phyloP scores from a whole-genome alignment of 2,888 invertebrate genomes.

The Melanostoma scalare region DNA sequence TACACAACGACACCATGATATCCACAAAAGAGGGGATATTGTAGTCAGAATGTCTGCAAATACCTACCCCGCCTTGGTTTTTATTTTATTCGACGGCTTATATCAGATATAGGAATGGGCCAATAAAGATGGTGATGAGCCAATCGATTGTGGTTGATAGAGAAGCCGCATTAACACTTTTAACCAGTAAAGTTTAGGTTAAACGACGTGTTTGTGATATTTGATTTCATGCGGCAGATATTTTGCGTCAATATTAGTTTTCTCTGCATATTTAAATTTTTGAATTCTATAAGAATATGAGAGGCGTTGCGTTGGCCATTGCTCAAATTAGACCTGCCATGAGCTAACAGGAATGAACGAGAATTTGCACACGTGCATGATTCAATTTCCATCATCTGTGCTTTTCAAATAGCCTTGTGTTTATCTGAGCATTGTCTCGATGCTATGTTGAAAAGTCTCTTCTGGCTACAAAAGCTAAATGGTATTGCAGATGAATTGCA shows the following conservation, averaged over 20 bases:
- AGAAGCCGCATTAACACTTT: constrained; percentile 32
- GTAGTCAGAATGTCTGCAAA: constrained; percentile 32
- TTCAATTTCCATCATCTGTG: background rate
- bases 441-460: background rate
- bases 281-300: constrained; percentile 13
- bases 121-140: constrained; percentile 46
- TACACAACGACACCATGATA: no score
- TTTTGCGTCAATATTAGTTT: constrained; percentile 36
- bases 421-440: background rate
- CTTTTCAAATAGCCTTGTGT: constrained; percentile 12
- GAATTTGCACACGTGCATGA: constrained; percentile 6
- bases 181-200: constrained; percentile 42
- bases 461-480: background rate
- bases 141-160: constrained; percentile 30
- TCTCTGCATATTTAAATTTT: constrained; percentile 19
- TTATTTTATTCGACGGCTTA: constrained; percentile 20
- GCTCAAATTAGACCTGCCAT: background rate
- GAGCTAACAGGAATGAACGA: constrained; percentile 5
- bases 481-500: background rate
- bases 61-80: constrained; percentile 11
- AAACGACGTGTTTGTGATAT: constrained; percentile 26
- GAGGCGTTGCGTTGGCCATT: constrained; percentile 8
- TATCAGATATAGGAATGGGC: constrained; percentile 5
- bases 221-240: constrained; percentile 15
- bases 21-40: constrained; percentile 4